phyloP scores from a whole-genome alignment of 2,113 vertebrate species.

The Bambusicola thoracicus region DNA sequence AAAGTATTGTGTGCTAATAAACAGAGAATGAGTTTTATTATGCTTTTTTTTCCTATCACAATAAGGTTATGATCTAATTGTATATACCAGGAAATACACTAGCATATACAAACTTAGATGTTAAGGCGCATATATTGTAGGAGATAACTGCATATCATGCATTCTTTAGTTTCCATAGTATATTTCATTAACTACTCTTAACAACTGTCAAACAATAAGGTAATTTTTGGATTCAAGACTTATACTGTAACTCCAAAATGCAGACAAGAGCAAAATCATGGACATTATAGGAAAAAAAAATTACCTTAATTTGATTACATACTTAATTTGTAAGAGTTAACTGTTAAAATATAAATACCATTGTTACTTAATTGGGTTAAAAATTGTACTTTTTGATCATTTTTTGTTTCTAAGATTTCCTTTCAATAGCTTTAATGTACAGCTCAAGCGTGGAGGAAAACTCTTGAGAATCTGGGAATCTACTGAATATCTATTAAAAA shows the following conservation, averaged over 20 bases:
- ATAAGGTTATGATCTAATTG: background rate
- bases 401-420: background rate
- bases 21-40: background rate
- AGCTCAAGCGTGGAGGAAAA: background rate
- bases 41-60: background rate
- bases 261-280: background rate
- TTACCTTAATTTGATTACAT: background rate
- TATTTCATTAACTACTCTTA: background rate
- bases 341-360: background rate
- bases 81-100: background rate
- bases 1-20: background rate
- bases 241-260: background rate
- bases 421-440: background rate
- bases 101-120: background rate
- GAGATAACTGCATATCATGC: background rate
- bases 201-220: background rate
- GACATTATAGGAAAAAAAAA: background rate
- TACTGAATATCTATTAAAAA: background rate
- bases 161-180: background rate
- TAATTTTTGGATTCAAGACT: background rate
- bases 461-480: background rate
- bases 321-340: background rate
- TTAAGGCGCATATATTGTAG: background rate
- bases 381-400: fast-evolving
- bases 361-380: background rate